Base-by-base conservation (phyloP, 2,888 invertebrate species). In the Tridacna gigas region DNA sequence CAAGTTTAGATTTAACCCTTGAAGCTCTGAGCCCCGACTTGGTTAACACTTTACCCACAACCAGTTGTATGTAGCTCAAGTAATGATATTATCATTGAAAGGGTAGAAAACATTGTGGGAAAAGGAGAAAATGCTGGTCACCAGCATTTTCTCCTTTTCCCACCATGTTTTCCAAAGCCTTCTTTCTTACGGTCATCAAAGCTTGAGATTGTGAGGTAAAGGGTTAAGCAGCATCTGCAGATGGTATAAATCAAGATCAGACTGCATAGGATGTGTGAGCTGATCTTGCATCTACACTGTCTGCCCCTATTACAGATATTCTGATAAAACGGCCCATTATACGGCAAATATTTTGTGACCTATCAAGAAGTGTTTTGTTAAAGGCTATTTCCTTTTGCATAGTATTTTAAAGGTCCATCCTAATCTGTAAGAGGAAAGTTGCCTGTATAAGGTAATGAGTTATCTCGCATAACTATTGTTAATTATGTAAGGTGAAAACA, bases 81-180 rank as follows among this genome's bases (percentile, higher is more conserved):
- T 61, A 61, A 61, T 22, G n/a, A 61, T 22, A 20, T 5, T 20
- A 2, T 61, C 11, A 61, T 61, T 15, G 12, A 12, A 61, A 61
- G 25, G n/a, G n/a, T 61, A 25, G 63, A 63, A 63, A 63, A 63
- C 22, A 63, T 63, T 22, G 20, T 63, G 22, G 63, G 25, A 63
- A 63, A 63, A 22, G 63, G n/a, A 63, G 63, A n/a, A n/a, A n/a
- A 63, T 63, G 63, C 63, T 63, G n/a, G 63, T 63, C 3, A 63
- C 63, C n/a, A 63, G 63, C 5, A n/a, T 22, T 63, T 63, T 22
- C 9, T n/a, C 22, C 63, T 18, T 56, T n/a, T 3, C 56, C 2
- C 18, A 56, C n/a, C 2, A 56, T 56, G n/a, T 56, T 3, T 18
- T 5, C 56, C 56, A 9, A 20, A 56, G 18, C 20, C 9, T 2